phyloP scores from a whole-genome alignment of 2,888 invertebrate species.

The Machimus atricapillus region DNA sequence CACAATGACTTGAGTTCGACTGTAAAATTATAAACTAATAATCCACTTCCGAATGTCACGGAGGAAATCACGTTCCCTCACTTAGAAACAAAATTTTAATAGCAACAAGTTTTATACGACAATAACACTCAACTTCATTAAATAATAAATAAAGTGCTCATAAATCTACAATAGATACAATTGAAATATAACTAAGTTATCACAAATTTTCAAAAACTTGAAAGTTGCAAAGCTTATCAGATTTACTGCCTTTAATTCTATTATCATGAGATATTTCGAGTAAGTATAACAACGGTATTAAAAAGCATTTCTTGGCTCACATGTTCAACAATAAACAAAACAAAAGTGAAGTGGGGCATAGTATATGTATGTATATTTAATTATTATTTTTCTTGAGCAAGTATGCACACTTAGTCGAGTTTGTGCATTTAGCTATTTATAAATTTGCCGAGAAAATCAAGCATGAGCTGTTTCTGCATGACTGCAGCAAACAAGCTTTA shows the following conservation, averaged over 20 bases:
- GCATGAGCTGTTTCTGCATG: background rate
- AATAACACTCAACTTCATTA: background rate
- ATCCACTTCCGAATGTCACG: no score
- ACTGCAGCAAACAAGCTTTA: background rate
- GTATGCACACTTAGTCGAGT: background rate
- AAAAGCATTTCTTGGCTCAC: background rate
- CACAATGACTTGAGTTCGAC: background rate
- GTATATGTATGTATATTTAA: background rate
- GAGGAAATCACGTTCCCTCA: background rate
- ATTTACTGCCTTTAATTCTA: background rate
- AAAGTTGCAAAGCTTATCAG: background rate
- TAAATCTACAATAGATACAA: background rate
- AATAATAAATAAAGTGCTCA: background rate
- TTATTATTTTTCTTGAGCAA: background rate
- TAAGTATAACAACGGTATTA: background rate
- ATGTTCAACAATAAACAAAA: background rate
- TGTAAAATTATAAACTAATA: no score
- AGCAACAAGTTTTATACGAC: background rate
- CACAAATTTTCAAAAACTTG: background rate
- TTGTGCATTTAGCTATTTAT: background rate
- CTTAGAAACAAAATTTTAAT: background rate
- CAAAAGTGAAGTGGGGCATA: background rate
- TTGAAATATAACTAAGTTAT: background rate
- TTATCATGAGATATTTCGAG: background rate
- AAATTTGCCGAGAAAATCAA: background rate